Base-by-base conservation (phyloP, 30 jellyfish, hydroid and myxozoan genomes). In the Cassiopea xamachana region DNA sequence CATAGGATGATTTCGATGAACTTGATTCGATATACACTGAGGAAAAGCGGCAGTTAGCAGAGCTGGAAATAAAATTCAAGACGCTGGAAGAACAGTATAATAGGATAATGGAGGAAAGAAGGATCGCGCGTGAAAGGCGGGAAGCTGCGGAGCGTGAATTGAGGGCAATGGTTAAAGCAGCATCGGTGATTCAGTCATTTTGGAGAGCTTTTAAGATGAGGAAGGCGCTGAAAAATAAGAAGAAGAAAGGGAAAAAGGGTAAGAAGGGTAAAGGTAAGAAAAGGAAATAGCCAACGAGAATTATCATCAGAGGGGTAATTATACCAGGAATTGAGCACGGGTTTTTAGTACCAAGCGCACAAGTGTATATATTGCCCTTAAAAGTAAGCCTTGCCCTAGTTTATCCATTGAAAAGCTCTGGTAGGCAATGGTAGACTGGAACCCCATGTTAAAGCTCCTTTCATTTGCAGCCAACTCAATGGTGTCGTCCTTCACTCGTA, bases 121-220 rank as follows among this genome's bases (percentile, higher is more conserved):
- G 98, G 12, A 82, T 96, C 14, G 98, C 98, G 17, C 84, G 81
- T 49, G 98, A 96, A 73, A 93, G 84, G 49, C 96, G 97, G 17
- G 98, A 92, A 75, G 98, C 90, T 39, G 98, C 98, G 2, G 99
- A 96, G 70, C 79, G 89, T 8, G 95, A 91, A 86, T 87, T 96
- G 49, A 90, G 93, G 46, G 61, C 90, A 10, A 93, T 90, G 98
- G 85, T 96, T 47, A 92, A 93, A 82, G 99, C 98, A 3, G 99
- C 99, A 1, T 88, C 95, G 13, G 90, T 96, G 2, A 64, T 96
- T 6, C 99, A 96, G 61, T 83, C 99, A 15, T 77, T 96, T 17
- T 96, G 99, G 99, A 79, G 97, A 77, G 98, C 98, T 39, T 96
- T 84, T 79, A 93, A 85, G 73, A 89, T 96, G 92, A 60, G 99